Conservation (phyloP, 2,888 invertebrate genomes). For the Macrophya alboannulata region DNA sequence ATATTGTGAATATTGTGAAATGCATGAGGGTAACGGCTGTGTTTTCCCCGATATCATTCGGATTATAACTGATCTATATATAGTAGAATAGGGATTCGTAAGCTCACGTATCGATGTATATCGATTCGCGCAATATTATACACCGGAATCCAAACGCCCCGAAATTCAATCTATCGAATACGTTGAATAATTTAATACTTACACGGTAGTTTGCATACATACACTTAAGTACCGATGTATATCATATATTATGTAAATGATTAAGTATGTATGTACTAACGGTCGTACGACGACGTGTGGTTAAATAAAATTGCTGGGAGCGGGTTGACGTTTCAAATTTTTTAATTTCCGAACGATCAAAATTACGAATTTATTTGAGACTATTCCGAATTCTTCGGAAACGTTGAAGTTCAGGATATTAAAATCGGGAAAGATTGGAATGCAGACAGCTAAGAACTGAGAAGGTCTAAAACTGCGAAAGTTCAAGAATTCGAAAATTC, state of each 20-base stretch:
- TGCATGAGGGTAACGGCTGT: neutral
- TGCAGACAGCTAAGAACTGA: too few species aligned
- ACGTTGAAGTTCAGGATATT: too few species aligned
- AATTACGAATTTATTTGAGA: too few species aligned
- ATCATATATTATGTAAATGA: neutral
- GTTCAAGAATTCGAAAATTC: neutral
- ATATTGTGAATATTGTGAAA: neutral
- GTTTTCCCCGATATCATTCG: conserved; percentile 24
- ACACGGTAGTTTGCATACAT: neutral
- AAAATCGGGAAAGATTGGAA: too few species aligned
- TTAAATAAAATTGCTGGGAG: neutral
- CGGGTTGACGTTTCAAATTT: too few species aligned
- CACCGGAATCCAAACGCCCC: neutral
- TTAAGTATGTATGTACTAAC: neutral
- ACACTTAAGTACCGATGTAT: neutral
- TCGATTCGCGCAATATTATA: conserved; percentile 6
- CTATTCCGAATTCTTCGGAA: too few species aligned
- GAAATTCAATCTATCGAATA: conserved; percentile 18
- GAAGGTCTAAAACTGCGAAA: too few species aligned
- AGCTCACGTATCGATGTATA: conserved; percentile 1
- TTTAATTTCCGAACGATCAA: too few species aligned
- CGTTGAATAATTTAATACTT: conserved; percentile 26
- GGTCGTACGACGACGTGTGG: neutral
- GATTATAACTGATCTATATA: conserved; percentile 6
- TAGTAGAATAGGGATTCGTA: neutral